Conservation (phyloP, 2,113 vertebrate genomes). For the Mesocricetus auratus region DNA sequence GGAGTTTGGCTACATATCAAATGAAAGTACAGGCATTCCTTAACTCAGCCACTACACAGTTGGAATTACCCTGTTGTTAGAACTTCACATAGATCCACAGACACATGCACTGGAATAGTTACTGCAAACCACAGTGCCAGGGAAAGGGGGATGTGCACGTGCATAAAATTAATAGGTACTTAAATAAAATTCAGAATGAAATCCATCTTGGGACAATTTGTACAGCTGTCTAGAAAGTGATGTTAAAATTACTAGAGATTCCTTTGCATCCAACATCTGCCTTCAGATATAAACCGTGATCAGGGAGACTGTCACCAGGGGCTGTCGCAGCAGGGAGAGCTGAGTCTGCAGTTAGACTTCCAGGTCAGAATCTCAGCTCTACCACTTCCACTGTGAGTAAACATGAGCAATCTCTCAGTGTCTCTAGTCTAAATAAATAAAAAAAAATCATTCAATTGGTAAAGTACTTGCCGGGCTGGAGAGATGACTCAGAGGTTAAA, state of each 20-base stretch:
- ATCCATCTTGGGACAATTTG: neutral
- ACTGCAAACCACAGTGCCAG: neutral
- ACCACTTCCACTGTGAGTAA: neutral
- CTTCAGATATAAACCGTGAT: neutral
- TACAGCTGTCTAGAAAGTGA: neutral
- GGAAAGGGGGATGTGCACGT: neutral
- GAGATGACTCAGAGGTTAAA: too few species aligned
- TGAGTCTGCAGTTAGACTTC: neutral
- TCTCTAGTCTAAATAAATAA: neutral
- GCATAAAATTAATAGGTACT: neutral
- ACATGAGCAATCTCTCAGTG: neutral
- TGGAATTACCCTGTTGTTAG: neutral
- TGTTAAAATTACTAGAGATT: neutral
- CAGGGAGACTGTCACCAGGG: neutral
- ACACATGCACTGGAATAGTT: neutral
- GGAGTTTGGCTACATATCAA: neutral
- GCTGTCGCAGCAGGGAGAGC: neutral
- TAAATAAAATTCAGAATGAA: conserved; percentile 27
- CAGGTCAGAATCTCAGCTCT: neutral
- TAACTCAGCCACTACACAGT: neutral
- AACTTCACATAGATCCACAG: neutral
- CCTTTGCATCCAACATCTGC: too few species aligned
- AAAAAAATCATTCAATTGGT: neutral
- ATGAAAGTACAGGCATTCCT: neutral
- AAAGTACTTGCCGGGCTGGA: neutral